phyloP scores from a whole-genome alignment of 2,113 vertebrate genomes.

The Origma solitaria region DNA sequence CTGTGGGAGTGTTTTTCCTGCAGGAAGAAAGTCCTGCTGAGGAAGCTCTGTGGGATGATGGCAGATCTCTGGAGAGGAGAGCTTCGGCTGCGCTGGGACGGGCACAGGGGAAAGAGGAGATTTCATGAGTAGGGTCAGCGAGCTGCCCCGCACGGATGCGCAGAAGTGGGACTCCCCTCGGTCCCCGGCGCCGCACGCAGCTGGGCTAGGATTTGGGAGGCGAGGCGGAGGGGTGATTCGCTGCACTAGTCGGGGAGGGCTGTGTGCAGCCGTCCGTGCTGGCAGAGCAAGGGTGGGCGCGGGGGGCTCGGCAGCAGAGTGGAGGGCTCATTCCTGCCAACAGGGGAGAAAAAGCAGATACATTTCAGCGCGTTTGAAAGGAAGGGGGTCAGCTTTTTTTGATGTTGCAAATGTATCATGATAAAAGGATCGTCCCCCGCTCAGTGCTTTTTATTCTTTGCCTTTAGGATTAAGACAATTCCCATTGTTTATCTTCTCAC shows the following conservation, averaged over 20 bases:
- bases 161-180: neutral
- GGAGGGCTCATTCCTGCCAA: conserved; percentile 46
- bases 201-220: neutral
- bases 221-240: neutral
- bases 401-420: conserved; percentile 15
- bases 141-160: neutral
- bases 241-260: neutral
- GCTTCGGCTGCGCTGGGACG: neutral
- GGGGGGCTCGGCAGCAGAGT: neutral
- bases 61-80: neutral
- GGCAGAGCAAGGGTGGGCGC: neutral
- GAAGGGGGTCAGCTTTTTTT: conserved; percentile 15
- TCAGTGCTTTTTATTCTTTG: conserved; percentile 38
- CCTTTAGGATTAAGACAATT: conserved; percentile 58
- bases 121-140: neutral
- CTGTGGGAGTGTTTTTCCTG: conserved; percentile 9
- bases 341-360: conserved; percentile 55
- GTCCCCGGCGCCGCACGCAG: neutral
- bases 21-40: neutral
- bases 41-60: neutral
- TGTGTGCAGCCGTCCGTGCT: neutral
- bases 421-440: conserved; percentile 46
- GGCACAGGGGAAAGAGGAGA: neutral
- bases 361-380: conserved; percentile 16
- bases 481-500: conserved; percentile 55